phyloP scores from a whole-genome alignment of 2,797 vertebrate species.

The Sebastes variabilis region DNA sequence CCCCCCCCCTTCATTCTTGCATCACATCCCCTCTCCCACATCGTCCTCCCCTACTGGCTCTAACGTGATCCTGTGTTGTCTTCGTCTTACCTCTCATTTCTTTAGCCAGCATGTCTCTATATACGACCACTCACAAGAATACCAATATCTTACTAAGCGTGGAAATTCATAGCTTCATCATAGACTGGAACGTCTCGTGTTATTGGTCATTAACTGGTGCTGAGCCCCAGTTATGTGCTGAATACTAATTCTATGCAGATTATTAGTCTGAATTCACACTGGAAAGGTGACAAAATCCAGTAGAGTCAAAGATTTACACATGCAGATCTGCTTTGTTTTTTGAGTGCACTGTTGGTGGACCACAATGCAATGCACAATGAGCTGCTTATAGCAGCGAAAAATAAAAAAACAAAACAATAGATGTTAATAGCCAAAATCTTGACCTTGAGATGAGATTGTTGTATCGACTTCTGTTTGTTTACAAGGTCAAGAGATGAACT shows the following conservation, averaged over 20 bases:
- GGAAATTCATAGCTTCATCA: not conserved
- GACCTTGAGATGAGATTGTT: no score
- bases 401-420: not conserved
- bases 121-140: not conserved
- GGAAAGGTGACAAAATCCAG: not conserved
- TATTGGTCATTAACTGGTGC: not conserved
- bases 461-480: conserved; percentile 3
- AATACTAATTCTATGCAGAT: not conserved
- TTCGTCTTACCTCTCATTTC: conserved; percentile 10
- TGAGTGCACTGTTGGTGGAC: not conserved
- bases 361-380: not conserved
- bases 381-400: not conserved
- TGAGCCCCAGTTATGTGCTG: not conserved
- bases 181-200: not conserved
- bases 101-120: conserved; percentile 7
- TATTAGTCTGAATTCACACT: not conserved
- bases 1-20: conserved; percentile 28
- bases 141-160: not conserved
- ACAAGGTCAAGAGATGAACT: conserved; percentile 3
- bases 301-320: not conserved
- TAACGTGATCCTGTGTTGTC: conserved; percentile 18
- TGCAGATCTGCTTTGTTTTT: not conserved
- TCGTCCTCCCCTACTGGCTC: conserved; percentile 1
- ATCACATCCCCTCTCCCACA: conserved; percentile 40
- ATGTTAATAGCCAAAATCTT: not conserved